Evolutionary conservation across 2,888 invertebrate genomes (phyloP).

Genomic region (Mechanitis messenoides): DNA sequence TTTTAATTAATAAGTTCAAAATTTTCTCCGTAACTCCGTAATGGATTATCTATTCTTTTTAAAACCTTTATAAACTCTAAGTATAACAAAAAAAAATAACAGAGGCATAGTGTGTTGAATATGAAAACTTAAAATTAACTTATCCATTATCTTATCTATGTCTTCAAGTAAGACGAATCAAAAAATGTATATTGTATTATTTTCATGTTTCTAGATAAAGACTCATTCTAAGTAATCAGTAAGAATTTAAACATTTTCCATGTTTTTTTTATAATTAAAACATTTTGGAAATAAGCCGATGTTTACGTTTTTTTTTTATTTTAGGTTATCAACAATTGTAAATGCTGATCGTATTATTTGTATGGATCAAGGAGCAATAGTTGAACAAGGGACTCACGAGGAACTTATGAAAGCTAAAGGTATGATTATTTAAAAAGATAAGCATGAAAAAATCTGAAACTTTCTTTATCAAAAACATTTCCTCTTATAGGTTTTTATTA

Average conservation of each 20-base stretch:
- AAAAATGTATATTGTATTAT: neutral
- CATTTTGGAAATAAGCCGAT: too few species aligned
- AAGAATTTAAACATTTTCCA: neutral
- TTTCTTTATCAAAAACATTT: neutral
- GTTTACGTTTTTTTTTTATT: neutral
- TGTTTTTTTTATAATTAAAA: neutral
- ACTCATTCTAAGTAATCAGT: too few species aligned
- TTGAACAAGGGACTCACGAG: slow-evolving; percentile 85
- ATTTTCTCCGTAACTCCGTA: too few species aligned
- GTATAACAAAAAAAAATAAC: too few species aligned
- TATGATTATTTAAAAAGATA: slow-evolving; percentile 32
- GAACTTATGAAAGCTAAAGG: slow-evolving; percentile 82
- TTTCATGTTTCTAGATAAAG: too few species aligned
- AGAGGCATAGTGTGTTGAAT: too few species aligned
- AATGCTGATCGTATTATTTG: slow-evolving; percentile 83
- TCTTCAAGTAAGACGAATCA: neutral
- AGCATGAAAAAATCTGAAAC: neutral
- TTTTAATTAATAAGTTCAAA: too few species aligned
- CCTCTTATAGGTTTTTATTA: slow-evolving; percentile 56
- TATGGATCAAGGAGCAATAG: slow-evolving; percentile 83
- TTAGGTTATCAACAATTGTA: slow-evolving; percentile 81
- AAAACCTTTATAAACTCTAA: too few species aligned
- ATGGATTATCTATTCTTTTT: too few species aligned
- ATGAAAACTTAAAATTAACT: neutral
- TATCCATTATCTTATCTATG: neutral